Evolutionary conservation across 2,888 invertebrate genomes (phyloP), one percentile per base, ranked within the genome.

Genomic region (Phrixothrix hirtus): DNA sequence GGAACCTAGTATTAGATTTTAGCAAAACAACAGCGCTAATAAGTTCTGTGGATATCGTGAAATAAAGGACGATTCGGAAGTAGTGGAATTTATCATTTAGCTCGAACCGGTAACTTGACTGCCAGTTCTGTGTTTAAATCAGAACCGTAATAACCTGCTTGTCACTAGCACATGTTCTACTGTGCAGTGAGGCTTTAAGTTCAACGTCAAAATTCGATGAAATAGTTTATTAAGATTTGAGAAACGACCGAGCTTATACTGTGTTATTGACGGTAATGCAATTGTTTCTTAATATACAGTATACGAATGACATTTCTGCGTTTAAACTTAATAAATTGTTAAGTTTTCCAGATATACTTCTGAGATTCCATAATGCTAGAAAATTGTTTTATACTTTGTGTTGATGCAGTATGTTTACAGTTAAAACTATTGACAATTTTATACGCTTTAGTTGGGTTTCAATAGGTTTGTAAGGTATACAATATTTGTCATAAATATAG

Each of bases 141-240:
- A 70, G 66, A 64, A 59, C 64, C 58, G 66, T 66, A 70, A 70
- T 70, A 70, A 68, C 68, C 66, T 52, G 64, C 66, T 69, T 70
- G 70, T 70, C 70, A 70, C 60, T 55, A 60, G 65, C 70, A 70
- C 59, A 62, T 68, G 68, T 64, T 61, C 54, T 58, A 55, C 54
- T 58, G 63, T 61, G 64, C 61, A 61, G 62, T 61, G 59, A 59
- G 42, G 61, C 62, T 62, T 57, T 54, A 62, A 61, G 60, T 60
- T 62, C 59, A 62, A 62, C 61, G 62, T 64, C 62, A 62, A 60
- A 61, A 59, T 55, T 49, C 55, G 46, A 55, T 46, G 48, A 52
- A 54, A 54, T 53, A 59, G 54, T 48, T 44, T 54, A 54, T 54
- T 54, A 54, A 54, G 54, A 49, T 54, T 49, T 54, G 54, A 54